phyloP scores from a whole-genome alignment of 2,113 vertebrate species.

The Eurypyga helias region DNA sequence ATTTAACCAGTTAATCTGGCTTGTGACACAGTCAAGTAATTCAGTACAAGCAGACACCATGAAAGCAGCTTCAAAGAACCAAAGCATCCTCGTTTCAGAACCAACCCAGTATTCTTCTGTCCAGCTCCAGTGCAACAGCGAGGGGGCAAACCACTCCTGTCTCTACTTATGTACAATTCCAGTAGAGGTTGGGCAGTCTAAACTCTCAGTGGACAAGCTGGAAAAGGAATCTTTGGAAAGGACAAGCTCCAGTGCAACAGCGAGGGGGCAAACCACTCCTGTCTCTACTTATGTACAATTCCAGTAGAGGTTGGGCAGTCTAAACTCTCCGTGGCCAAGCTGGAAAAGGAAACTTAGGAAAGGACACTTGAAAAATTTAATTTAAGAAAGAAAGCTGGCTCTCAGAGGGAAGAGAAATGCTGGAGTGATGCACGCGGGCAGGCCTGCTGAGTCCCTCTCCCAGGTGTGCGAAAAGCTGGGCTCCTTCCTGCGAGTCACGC shows the following conservation, averaged over 20 bases:
- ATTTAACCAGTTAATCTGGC: constrained; percentile 46
- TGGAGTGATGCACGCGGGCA: background rate
- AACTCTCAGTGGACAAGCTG: constrained; percentile 39
- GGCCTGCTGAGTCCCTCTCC: background rate
- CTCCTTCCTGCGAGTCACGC: constrained; percentile 13
- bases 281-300: constrained; percentile 41
- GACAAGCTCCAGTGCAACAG: constrained; percentile 52
- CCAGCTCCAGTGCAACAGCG: constrained; percentile 42
- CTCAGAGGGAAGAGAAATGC: constrained; percentile 28
- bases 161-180: constrained; percentile 48
- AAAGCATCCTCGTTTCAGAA: constrained; percentile 43
- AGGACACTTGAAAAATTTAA: constrained; percentile 68
- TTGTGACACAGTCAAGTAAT: constrained; percentile 33
- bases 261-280: background rate
- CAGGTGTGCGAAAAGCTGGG: background rate
- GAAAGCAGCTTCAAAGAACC: constrained; percentile 74
- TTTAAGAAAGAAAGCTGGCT: constrained; percentile 35
- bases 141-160: background rate
- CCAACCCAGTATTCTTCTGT: constrained; percentile 6
- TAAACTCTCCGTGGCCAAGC: constrained; percentile 33
- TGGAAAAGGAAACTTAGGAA: constrained; percentile 60
- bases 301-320: background rate
- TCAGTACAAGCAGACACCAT: constrained; percentile 62
- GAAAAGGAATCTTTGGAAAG: too few relatives aligned
- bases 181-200: background rate